Evolutionary conservation across 2,113 vertebrate species (phyloP).

Genomic region (Pseudolaguvia tuberculata): DNA sequence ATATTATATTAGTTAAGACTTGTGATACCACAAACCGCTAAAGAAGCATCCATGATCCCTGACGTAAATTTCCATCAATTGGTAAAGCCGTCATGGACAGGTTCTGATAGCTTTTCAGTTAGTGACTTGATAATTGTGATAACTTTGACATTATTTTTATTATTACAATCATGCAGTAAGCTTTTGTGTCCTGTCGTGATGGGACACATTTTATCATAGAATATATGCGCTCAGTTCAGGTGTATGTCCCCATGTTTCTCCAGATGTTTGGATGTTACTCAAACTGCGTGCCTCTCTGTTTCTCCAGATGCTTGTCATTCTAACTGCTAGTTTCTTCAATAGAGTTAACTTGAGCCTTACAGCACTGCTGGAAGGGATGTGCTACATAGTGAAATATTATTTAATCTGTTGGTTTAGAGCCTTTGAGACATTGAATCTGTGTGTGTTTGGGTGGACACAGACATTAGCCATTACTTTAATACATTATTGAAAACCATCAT

Average conservation of each 20-base stretch:
- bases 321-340: neutral
- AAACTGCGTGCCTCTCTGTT: neutral
- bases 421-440: neutral
- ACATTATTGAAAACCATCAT: neutral
- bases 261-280: neutral
- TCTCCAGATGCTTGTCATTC: conserved; percentile 17
- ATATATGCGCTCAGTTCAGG: neutral
- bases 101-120: too few relatives aligned
- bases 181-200: neutral
- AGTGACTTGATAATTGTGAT: neutral
- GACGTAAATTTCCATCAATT: neutral
- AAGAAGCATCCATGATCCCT: too few relatives aligned
- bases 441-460: neutral
- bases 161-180: neutral
- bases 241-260: conserved; percentile 14
- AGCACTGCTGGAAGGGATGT: conserved; percentile 7
- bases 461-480: neutral
- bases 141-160: neutral
- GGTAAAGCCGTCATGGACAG: neutral
- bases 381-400: neutral
- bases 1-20: neutral
- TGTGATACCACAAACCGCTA: neutral
- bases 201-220: neutral
- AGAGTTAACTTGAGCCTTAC: conserved; percentile 2
- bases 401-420: conserved; percentile 3